Percentiles rank a stretch among this genome's conserved stretches.
These are phyloP conservation scores for Sinonovacula constricta DNA, from an alignment of 1,140 invertebrate species.

Conservation along the genomic window DNA sequence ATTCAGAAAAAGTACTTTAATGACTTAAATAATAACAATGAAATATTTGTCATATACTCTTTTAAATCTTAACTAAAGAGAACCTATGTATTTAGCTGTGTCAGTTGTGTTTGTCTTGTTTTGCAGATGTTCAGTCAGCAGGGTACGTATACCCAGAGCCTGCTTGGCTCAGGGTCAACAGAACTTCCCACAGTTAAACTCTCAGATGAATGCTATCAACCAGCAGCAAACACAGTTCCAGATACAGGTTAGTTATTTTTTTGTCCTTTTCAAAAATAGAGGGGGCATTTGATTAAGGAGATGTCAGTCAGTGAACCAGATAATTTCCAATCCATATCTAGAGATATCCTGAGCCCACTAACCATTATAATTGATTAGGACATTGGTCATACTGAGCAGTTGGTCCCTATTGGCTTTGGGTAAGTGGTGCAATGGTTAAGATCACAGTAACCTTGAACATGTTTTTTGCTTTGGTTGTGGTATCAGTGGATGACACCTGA, in stretches of 20 bases:
- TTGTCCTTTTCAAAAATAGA: background rate
- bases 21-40: background rate
- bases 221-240: slow-evolving; percentile 37
- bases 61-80: too few species aligned
- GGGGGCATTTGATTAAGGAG: background rate
- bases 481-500: too few species aligned
- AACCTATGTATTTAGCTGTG: too few species aligned
- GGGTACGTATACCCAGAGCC: slow-evolving; percentile 68
- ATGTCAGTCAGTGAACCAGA: slow-evolving; percentile 13
- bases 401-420: background rate
- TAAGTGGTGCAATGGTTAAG: too few species aligned
- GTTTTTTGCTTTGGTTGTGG: too few species aligned
- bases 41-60: background rate
- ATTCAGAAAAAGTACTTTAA: background rate
- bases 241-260: slow-evolving; percentile 23
- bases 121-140: slow-evolving; percentile 72
- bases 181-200: slow-evolving; percentile 63
- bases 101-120: too few species aligned
- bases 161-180: slow-evolving; percentile 69
- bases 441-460: too few species aligned
- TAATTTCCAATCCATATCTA: background rate
- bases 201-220: slow-evolving; percentile 36
- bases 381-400: background rate
- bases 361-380: background rate
- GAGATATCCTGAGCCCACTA: slow-evolving; percentile 5